Evolutionary conservation across 1,140 invertebrate genomes (phyloP).

Genomic region (Drosophila erecta): DNA sequence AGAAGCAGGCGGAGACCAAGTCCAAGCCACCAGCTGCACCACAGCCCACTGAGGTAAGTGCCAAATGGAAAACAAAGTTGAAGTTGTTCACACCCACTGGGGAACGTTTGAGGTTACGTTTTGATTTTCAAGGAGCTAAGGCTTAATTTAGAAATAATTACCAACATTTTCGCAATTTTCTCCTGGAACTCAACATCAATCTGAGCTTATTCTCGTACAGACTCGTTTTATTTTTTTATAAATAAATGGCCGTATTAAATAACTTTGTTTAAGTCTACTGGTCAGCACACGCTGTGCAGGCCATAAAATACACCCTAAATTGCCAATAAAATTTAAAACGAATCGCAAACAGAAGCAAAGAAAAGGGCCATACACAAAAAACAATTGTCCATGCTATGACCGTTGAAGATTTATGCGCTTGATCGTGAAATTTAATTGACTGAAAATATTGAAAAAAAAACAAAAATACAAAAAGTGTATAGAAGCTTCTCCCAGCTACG

Average conservation of each 20-base stretch:
- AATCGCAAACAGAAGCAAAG: slow-evolving; percentile 58
- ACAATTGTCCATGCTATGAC: slow-evolving; percentile 66
- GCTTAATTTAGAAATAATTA: background rate
- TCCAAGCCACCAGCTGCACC: slow-evolving; percentile 38
- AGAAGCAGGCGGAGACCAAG: slow-evolving; percentile 54
- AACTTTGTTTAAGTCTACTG: slow-evolving; percentile 70
- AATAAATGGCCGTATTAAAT: slow-evolving; percentile 79
- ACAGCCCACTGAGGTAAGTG: slow-evolving; percentile 69
- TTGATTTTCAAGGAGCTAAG: background rate
- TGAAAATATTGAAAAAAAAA: slow-evolving; percentile 70
- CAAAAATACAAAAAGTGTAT: slow-evolving; percentile 3
- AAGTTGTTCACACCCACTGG: too few relatives aligned
- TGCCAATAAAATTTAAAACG: slow-evolving; percentile 82
- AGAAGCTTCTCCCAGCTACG: background rate
- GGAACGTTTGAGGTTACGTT: background rate
- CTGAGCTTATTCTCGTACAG: background rate
- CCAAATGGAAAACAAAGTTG: slow-evolving; percentile 19
- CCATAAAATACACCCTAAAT: slow-evolving; percentile 79
- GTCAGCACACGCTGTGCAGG: slow-evolving; percentile 59
- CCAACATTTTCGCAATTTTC: background rate
- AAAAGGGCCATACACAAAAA: slow-evolving; percentile 45
- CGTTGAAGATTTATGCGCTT: slow-evolving; percentile 73
- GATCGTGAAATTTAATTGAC: slow-evolving; percentile 84
- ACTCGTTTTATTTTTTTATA: slow-evolving; percentile 63
- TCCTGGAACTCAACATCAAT: background rate